Base-by-base conservation (phyloP, 2,113 vertebrate genomes). In the Eonycteris spelaea region DNA sequence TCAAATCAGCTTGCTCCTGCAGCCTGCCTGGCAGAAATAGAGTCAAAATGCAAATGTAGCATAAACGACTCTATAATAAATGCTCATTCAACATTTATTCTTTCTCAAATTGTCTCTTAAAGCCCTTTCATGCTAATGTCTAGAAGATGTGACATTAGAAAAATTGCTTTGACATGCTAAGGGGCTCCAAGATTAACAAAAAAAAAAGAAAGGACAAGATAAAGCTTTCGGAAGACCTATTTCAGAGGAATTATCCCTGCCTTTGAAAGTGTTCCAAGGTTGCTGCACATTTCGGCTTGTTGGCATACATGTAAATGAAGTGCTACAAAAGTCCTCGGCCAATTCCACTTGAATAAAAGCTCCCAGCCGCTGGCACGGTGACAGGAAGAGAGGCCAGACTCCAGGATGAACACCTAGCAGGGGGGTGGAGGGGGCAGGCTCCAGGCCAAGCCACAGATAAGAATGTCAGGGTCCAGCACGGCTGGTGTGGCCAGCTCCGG, bases 221-320 rank as follows among this genome's bases (percentile, higher is more conserved):
- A 99, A 99, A 99, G 99, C 99, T 99, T 99, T 99, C 98, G 99
- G 99, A 99, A 99, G 99, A 99, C 99, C 99, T 99, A 99, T 99
- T 99, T 99, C 99, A 99, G 99, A 99, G 99, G 99, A 99, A 99
- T 99, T 99, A 99, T 99, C 99, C 98, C 98, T 98, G 99, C 99
- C 99, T 99, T 99, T 99, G 99, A 99, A 99, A 99, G 98, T 98
- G 99, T 98, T 99, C 99, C 99, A 99, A 99, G 99, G 99, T 99
- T 99, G 99, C 99, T 99, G 99, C 99, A 98, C 99, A 99, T 99
- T 99, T 99, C 99, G 99, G 99, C 99, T 99, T 99, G 99, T 99
- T 99, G 99, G 99, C 99, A 99, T 99, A 99, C 99, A 99, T 99
- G 99, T 99, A 99, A 99, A 99, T 99, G 99, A 99, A 99, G 99